A percentile compares a stretch with the other conserved stretches of the same genome.
Conservation (phyloP, 2,888 invertebrate species). For the Nycteola revayana region DNA sequence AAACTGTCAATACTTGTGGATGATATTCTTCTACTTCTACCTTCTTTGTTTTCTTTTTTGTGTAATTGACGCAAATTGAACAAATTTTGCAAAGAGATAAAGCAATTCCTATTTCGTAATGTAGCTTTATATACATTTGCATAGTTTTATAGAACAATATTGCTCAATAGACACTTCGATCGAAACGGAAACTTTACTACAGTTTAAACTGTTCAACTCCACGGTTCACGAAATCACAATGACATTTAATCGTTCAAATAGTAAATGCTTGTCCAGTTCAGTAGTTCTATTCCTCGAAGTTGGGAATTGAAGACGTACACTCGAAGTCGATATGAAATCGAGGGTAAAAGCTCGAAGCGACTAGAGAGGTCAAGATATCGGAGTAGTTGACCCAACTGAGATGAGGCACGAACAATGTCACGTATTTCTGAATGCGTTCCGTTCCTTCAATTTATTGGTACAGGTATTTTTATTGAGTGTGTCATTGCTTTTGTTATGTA, state of each 20-base stretch:
- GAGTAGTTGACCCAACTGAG: constrained; percentile 31
- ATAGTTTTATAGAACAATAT: no score
- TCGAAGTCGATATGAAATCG: constrained; percentile 44
- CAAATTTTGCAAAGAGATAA: no score
- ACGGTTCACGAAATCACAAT: constrained; percentile 30
- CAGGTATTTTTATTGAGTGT: no score
- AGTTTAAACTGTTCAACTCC: constrained; percentile 19
- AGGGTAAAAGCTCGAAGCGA: constrained; percentile 40
- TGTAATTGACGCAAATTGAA: no score
- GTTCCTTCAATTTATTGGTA: no score
- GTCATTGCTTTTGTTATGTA: no score
- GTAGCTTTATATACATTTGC: no score
- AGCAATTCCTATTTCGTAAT: no score
- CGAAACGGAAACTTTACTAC: constrained; percentile 22
- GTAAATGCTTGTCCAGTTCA: constrained; percentile 63
- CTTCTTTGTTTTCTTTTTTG: no score
- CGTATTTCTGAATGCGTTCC: neutral
- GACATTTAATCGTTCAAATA: constrained; percentile 57
- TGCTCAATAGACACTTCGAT: no score
- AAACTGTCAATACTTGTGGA: no score
- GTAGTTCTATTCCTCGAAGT: constrained; percentile 42
- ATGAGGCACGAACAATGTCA: constrained; percentile 6
- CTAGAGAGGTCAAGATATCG: constrained; percentile 35
- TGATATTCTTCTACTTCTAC: no score
- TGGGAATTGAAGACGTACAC: constrained; percentile 44